A percentile compares a stretch with the other conserved stretches of the same genome.
Conservation (phyloP, 1,140 invertebrate genomes). For the Delia radicum region DNA sequence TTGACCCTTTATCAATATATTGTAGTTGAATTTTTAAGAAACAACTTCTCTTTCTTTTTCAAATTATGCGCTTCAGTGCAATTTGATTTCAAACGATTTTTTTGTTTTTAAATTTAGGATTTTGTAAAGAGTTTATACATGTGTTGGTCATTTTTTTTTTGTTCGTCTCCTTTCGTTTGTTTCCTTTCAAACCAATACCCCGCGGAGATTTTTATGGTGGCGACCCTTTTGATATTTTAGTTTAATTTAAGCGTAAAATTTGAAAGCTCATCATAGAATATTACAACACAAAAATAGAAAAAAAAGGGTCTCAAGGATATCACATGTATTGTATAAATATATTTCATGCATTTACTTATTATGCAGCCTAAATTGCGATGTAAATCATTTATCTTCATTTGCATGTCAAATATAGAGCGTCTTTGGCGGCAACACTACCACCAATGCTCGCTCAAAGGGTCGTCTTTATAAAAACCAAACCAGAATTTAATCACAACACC, state of each 20-base stretch:
- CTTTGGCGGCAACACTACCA: background rate
- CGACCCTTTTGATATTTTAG: constrained; percentile 11
- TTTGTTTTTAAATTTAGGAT: background rate
- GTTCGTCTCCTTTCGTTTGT: background rate
- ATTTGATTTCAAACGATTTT: background rate
- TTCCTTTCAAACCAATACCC: background rate
- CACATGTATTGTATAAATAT: background rate
- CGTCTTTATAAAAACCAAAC: too few relatives aligned
- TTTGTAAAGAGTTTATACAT: too few relatives aligned
- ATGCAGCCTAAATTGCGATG: background rate
- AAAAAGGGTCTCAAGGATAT: background rate
- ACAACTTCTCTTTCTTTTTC: too few relatives aligned
- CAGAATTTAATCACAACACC: background rate
- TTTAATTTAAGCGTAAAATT: constrained; percentile 18
- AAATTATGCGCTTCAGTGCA: background rate
- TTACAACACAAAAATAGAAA: background rate
- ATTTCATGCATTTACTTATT: background rate
- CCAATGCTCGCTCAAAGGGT: background rate
- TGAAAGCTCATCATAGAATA: background rate
- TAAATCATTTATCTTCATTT: constrained; percentile 26
- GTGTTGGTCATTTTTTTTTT: constrained; percentile 3
- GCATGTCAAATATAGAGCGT: constrained; percentile 22
- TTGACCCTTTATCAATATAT: background rate
- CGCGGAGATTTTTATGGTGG: constrained; percentile 3
- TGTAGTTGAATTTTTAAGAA: too few relatives aligned